phyloP scores from a whole-genome alignment of 2,797 vertebrate genomes.

The Garrulus glandarius region DNA sequence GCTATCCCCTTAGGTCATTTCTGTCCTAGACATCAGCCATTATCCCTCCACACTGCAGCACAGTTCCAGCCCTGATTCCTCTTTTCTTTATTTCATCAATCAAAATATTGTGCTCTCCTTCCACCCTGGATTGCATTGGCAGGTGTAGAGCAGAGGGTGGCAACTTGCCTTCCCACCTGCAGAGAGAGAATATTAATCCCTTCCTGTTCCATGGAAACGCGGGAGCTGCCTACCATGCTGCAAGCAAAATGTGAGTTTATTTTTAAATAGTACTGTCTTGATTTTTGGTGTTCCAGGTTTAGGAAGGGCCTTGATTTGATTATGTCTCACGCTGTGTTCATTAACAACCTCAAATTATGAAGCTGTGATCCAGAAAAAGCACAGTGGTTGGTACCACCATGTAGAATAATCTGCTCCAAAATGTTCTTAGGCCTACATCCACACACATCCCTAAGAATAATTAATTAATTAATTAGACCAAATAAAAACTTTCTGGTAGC shows the following conservation, averaged over 20 bases:
- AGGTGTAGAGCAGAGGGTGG: background rate
- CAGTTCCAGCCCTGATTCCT: background rate
- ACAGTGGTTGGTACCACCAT: background rate
- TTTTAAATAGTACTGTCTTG: conserved; percentile 15
- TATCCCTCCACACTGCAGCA: background rate
- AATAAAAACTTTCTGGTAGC: background rate
- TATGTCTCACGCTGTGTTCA: background rate
- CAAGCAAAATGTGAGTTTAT: background rate
- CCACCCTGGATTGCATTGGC: background rate
- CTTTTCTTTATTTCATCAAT: background rate
- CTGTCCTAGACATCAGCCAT: background rate
- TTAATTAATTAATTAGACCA: background rate
- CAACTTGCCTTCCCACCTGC: background rate
- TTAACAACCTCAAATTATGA: background rate
- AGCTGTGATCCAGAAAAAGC: conserved; percentile 1
- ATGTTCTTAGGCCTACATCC: background rate
- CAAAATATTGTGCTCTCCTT: background rate
- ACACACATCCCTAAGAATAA: background rate
- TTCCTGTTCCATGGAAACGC: background rate
- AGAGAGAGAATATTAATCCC: background rate
- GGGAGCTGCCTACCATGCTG: background rate
- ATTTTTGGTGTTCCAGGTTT: background rate
- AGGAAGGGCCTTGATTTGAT: background rate
- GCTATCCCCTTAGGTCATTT: background rate
- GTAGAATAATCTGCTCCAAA: background rate